phyloP scores from a whole-genome alignment of 2,888 invertebrate genomes.

The Andrena hattorfiana region DNA sequence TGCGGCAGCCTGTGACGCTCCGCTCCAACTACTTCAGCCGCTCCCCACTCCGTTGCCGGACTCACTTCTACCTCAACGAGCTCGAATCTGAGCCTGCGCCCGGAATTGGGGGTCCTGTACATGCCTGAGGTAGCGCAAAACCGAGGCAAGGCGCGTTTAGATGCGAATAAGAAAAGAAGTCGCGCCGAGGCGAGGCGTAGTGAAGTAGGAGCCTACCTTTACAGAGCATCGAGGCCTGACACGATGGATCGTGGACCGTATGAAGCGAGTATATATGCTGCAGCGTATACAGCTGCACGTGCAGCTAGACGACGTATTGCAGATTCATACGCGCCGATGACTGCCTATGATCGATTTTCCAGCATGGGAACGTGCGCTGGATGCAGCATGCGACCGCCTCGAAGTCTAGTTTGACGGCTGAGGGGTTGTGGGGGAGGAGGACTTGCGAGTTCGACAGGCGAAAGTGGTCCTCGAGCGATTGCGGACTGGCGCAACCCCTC shows the following conservation, averaged over 20 bases:
- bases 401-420: slow-evolving; percentile 40
- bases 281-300: neutral
- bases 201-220: slow-evolving; percentile 5
- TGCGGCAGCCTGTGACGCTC: too few relatives aligned
- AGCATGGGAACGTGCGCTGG: neutral
- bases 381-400: neutral
- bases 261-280: neutral
- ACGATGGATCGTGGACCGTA: slow-evolving; percentile 18
- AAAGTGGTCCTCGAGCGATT: slow-evolving; percentile 68
- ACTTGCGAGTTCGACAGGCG: slow-evolving; percentile 72
- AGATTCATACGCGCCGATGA: slow-evolving; percentile 26
- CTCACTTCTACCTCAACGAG: too few relatives aligned
- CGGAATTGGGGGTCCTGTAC: too few relatives aligned
- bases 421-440: neutral
- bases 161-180: too few relatives aligned
- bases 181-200: too few relatives aligned
- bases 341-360: slow-evolving; percentile 38
- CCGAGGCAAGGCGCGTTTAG: too few relatives aligned
- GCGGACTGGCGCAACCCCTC: slow-evolving; percentile 47
- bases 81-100: too few relatives aligned
- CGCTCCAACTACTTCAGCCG: too few relatives aligned
- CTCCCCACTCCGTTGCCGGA: too few relatives aligned
- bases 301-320: slow-evolving; percentile 15
- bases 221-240: slow-evolving; percentile 29
- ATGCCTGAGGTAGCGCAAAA: too few relatives aligned